Evolutionary conservation across 2,113 vertebrate genomes (phyloP), one percentile per base, ranked within the genome.

Genomic region (Raja brachyura): DNA sequence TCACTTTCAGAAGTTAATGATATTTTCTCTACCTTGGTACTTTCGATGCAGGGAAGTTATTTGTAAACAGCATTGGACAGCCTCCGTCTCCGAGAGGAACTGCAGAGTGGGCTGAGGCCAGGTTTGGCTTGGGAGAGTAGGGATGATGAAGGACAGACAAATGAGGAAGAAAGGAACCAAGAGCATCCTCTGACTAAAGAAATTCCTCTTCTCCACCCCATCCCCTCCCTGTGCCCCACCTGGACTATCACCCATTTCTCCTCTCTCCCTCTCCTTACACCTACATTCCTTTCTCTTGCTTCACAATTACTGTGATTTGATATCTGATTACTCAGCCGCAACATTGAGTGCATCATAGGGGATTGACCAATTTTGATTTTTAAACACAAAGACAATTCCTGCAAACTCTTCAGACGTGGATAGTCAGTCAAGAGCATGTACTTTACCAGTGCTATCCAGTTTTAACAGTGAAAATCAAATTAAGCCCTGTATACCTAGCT

Each of bases 381-480:
- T 28, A 61, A 5, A 13, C 59, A 63, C 56, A 63, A 61, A 31
- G 33, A 59, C 39, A 81, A 81, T 56, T 81, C 78, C 48, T 81
- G 18, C 54, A 56, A 56, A 22, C 22, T 3, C 25, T 18, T 81
- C 39, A 54, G 25, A 81, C 48, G 77, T 77, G 33, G 33, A 81
- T 22, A 81, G 18, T 25, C 78, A 54, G 10, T 77, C n/a, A 3
- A 77, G 18, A 54, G 33, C 18, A 25, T 81, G 48, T 81, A 56
- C 48, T 54, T 81, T 16, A 54, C 78, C 5, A 22, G 48, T 22
- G 5, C 48, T 48, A 6, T 20, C 14, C 78, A 81, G 18, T 20
- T 54, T 81, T 81, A 48, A 81, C 18, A 88, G 59, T 86, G 59
- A 86, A 79, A 79, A 79, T 48, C 48, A 79, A 79, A 22, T 79